Conservation (phyloP, 2,888 invertebrate genomes). For the Calameuta idolon region DNA sequence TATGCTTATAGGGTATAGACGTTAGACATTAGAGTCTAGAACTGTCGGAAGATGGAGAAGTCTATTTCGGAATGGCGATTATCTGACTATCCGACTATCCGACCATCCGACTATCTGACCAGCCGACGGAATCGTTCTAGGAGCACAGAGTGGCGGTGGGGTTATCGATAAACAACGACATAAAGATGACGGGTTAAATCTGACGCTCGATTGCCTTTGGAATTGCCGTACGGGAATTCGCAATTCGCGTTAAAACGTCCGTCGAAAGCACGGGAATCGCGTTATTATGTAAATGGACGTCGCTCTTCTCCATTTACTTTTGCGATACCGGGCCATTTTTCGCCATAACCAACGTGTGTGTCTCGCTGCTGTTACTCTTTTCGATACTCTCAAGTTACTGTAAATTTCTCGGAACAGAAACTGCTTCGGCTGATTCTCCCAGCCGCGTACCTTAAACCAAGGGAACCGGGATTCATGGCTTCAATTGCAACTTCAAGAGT, state of each 20-base stretch:
- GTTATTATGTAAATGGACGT: constrained; percentile 52
- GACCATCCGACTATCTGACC: too few relatives aligned
- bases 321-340: constrained; percentile 15
- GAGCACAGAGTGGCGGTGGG: too few relatives aligned
- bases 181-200: constrained; percentile 8
- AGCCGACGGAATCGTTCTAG: too few relatives aligned
- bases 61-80: background rate
- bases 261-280: constrained; percentile 44
- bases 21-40: background rate
- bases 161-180: constrained; percentile 3
- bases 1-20: background rate
- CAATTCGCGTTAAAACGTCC: constrained; percentile 36
- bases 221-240: constrained; percentile 34
- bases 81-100: background rate
- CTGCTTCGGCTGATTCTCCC: too few relatives aligned
- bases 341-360: background rate
- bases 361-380: too few relatives aligned
- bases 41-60: too few relatives aligned
- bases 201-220: constrained; percentile 13
- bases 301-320: constrained; percentile 28
- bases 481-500: too few relatives aligned
- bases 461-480: too few relatives aligned
- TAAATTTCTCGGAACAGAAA: too few relatives aligned
- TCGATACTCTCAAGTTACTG: too few relatives aligned
- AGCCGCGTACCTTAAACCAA: too few relatives aligned